Conservation (phyloP, 2,113 vertebrate genomes). For the Opisthocomus hoazin region DNA sequence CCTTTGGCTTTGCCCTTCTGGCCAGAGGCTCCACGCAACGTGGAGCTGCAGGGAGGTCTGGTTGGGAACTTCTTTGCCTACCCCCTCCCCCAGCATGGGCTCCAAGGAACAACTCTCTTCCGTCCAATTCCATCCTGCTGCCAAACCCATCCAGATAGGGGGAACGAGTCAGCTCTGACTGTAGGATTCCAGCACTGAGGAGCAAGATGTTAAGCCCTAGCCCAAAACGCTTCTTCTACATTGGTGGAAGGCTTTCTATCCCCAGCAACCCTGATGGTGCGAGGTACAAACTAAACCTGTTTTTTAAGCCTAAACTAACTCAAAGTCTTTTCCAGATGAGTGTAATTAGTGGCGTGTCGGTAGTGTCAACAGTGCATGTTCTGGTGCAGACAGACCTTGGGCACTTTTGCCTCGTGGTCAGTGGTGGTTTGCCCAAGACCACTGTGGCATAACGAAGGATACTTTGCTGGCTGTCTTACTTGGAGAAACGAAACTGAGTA, state of each 20-base stretch:
- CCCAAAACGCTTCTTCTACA: background rate
- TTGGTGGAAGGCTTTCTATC: background rate
- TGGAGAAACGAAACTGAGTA: background rate
- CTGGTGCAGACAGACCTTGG: accelerated
- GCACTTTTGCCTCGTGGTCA: background rate
- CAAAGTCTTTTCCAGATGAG: background rate
- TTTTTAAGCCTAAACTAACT: background rate
- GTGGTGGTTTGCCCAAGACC: background rate
- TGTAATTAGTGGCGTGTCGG: background rate
- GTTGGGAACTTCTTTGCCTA: background rate
- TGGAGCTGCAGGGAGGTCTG: conserved; percentile 45
- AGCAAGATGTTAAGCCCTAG: background rate
- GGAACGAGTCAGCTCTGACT: background rate
- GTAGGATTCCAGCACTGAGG: background rate
- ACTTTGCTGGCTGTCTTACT: background rate
- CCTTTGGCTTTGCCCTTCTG: conserved; percentile 12
- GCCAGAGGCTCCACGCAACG: background rate
- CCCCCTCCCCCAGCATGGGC: background rate
- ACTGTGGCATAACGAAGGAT: background rate
- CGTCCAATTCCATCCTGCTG: background rate
- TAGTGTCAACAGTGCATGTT: background rate
- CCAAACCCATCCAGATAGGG: conserved; percentile 18
- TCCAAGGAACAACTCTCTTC: conserved; percentile 18
- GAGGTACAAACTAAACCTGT: background rate
- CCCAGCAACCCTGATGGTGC: background rate